phyloP scores from a whole-genome alignment of 1,140 invertebrate species.

The Heliconius eleuchia region DNA sequence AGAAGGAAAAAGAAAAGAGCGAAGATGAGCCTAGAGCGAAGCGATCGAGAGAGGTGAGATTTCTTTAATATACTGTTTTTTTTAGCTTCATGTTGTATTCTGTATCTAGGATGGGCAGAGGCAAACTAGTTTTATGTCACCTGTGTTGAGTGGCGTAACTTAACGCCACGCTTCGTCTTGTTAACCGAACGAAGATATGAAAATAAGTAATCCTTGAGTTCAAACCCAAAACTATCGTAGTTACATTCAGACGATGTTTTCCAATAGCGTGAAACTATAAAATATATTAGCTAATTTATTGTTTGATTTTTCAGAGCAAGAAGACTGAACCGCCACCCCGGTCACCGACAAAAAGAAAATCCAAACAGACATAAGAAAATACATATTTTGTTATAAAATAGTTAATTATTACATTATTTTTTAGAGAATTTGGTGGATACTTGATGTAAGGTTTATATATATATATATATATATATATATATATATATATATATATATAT shows the following conservation, averaged over 20 bases:
- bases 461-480: neutral
- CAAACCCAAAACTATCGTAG: too few relatives aligned
- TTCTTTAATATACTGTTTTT: neutral
- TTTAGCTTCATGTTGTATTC: neutral
- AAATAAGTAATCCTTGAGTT: too few relatives aligned
- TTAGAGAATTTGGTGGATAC: constrained; percentile 13
- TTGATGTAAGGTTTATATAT: neutral
- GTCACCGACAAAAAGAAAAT: constrained; percentile 68
- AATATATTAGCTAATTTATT: neutral
- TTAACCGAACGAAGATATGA: too few relatives aligned
- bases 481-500: neutral
- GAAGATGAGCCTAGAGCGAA: constrained; percentile 68
- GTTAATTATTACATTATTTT: constrained; percentile 7
- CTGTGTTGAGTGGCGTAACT: neutral
- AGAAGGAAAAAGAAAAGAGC: constrained; percentile 47
- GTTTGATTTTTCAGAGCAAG: constrained; percentile 60
- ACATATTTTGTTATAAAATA: constrained; percentile 6
- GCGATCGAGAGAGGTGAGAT: constrained; percentile 66
- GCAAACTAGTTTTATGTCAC: neutral
- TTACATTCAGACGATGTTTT: too few relatives aligned
- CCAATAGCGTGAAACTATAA: too few relatives aligned
- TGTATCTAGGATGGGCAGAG: neutral
- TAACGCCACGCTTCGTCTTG: too few relatives aligned
- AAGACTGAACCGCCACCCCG: constrained; percentile 70
- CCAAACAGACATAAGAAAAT: constrained; percentile 53